phyloP scores from a whole-genome alignment of 1,140 invertebrate species.

The Hyles euphorbiae region DNA sequence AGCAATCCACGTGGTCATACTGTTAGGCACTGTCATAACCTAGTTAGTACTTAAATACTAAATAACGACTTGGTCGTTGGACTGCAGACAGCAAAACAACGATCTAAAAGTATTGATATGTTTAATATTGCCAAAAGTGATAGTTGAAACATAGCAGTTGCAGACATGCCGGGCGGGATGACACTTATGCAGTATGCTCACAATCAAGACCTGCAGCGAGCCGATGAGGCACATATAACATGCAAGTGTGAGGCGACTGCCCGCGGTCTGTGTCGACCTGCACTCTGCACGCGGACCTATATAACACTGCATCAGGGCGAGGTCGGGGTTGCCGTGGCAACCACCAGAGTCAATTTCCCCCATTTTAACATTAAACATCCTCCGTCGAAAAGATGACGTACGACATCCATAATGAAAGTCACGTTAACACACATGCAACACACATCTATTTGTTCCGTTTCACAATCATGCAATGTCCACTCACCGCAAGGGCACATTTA shows the following conservation, averaged over 20 bases:
- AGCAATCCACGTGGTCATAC: not conserved
- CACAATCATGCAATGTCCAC: constrained; percentile 65
- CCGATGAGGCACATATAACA: constrained; percentile 33
- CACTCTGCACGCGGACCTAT: constrained; percentile 42
- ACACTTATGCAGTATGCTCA: constrained; percentile 37
- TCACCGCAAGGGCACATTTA: constrained; percentile 27
- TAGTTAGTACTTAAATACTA: constrained; percentile 41
- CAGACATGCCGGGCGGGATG: constrained; percentile 49
- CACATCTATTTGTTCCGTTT: constrained; percentile 64
- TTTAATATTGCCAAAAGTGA: constrained; percentile 53
- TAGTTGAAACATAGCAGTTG: constrained; percentile 32
- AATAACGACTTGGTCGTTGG: constrained; percentile 47
- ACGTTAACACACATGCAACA: constrained; percentile 72
- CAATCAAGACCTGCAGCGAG: constrained; percentile 39
- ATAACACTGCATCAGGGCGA: constrained; percentile 64
- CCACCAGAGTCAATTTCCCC: constrained; percentile 71
- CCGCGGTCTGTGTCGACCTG: constrained; percentile 26
- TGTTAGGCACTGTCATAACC: constrained; percentile 2
- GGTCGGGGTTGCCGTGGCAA: constrained; percentile 37
- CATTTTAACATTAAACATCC: constrained; percentile 67
- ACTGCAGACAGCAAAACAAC: constrained; percentile 26
- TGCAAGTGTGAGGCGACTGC: constrained; percentile 37
- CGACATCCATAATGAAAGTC: constrained; percentile 63
- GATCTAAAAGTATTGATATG: constrained; percentile 58
- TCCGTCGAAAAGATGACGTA: constrained; percentile 66